Conservation (phyloP, 2,113 vertebrate species). For the Centropus bengalensis region DNA sequence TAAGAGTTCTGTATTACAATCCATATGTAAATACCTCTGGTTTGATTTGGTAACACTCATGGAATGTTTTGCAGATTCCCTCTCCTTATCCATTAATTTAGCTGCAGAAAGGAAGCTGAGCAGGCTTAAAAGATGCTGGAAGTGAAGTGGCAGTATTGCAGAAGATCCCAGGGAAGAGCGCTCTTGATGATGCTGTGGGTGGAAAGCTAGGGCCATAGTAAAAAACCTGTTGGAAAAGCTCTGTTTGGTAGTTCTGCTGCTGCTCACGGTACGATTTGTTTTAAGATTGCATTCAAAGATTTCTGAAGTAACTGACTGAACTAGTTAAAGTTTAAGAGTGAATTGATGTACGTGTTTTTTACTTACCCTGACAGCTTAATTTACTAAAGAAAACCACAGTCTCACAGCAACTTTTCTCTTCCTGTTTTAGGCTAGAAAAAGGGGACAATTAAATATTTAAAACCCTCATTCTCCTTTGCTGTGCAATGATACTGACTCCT, state of each 20-base stretch:
- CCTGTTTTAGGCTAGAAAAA: neutral
- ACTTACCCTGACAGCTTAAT: neutral
- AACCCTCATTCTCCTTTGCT: neutral
- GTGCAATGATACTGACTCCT: neutral
- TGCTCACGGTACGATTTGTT: neutral
- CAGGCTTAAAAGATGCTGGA: neutral
- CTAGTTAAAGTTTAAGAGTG: neutral
- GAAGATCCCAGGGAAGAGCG: too few species aligned
- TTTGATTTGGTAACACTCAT: neutral
- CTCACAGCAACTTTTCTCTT: neutral
- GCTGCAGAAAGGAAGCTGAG: neutral
- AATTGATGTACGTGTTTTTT: neutral
- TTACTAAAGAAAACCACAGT: neutral
- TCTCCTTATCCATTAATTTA: neutral
- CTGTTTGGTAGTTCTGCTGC: neutral
- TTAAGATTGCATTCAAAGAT: neutral
- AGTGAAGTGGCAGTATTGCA: neutral
- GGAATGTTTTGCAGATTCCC: neutral
- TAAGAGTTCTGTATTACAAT: neutral
- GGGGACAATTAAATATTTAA: neutral
- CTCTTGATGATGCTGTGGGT: accelerated
- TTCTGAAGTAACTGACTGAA: neutral
- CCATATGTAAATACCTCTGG: neutral
- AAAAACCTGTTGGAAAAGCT: neutral
- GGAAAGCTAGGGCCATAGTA: neutral